phyloP scores from a whole-genome alignment of 2,888 invertebrate species.

The Carcina quercana region DNA sequence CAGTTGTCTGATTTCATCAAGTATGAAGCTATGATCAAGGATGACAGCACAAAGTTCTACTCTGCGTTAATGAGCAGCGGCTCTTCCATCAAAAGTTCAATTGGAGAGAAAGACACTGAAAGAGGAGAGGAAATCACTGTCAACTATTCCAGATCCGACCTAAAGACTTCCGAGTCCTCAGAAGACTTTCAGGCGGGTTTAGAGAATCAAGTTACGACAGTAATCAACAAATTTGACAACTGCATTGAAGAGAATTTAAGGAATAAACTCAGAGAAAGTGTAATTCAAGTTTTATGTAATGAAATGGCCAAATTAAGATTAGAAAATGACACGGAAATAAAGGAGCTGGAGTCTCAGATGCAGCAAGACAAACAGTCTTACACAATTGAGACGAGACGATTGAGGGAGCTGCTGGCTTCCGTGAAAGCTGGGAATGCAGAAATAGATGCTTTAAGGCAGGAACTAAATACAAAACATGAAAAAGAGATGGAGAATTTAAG shows the following conservation, averaged over 20 bases:
- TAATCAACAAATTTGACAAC: slow-evolving; percentile 49
- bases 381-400: slow-evolving; percentile 63
- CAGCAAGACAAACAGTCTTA: slow-evolving; percentile 74
- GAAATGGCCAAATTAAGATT: slow-evolving; percentile 66
- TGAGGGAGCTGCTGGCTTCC: slow-evolving; percentile 70
- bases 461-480: slow-evolving; percentile 78
- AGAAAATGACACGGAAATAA: slow-evolving; percentile 51
- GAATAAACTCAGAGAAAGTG: slow-evolving; percentile 67
- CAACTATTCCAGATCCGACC: slow-evolving; percentile 57
- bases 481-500: slow-evolving; percentile 86
- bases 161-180: slow-evolving; percentile 45
- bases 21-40: slow-evolving; percentile 57
- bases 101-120: slow-evolving; percentile 65
- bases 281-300: slow-evolving; percentile 70
- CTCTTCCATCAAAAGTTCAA: slow-evolving; percentile 52
- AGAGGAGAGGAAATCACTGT: slow-evolving; percentile 57
- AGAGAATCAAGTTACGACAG: slow-evolving; percentile 41
- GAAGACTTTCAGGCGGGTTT: slow-evolving; percentile 56
- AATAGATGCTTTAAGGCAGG: slow-evolving; percentile 70
- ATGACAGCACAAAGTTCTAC: slow-evolving; percentile 60
- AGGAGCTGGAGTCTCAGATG: slow-evolving; percentile 58
- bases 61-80: slow-evolving; percentile 58
- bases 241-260: slow-evolving; percentile 55
- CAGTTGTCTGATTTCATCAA: slow-evolving; percentile 64
- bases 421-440: slow-evolving; percentile 75